phyloP scores from a whole-genome alignment of 2,797 vertebrate genomes.

The Halcyon badia region DNA sequence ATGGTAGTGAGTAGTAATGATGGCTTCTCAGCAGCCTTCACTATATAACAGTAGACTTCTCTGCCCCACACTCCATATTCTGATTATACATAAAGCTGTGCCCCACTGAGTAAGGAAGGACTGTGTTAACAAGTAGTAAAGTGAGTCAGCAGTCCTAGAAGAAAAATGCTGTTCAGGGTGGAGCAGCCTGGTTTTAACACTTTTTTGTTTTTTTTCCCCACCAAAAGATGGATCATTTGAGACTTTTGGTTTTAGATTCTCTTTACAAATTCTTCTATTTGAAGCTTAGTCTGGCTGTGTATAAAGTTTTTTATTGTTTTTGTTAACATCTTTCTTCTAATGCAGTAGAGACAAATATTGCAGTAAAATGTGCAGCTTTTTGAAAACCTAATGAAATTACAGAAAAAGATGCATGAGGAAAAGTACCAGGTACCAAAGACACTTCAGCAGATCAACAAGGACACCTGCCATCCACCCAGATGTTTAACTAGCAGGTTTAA shows the following conservation, averaged over 20 bases:
- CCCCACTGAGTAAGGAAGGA: background rate
- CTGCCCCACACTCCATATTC: background rate
- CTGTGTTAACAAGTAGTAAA: background rate
- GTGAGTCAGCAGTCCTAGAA: background rate
- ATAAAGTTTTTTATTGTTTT: background rate
- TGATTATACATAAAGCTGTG: background rate
- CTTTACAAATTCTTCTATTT: background rate
- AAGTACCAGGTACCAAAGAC: background rate
- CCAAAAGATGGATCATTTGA: background rate
- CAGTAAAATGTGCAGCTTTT: background rate
- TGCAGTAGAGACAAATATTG: background rate
- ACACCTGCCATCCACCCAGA: background rate
- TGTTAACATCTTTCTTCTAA: background rate
- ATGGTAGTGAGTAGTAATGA: background rate
- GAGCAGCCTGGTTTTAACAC: background rate
- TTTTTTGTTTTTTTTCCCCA: background rate
- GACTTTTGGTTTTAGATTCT: background rate
- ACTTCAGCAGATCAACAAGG: background rate
- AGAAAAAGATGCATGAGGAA: background rate
- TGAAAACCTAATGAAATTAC: background rate
- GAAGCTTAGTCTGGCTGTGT: background rate
- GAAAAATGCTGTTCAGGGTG: background rate
- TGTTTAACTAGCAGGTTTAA: background rate
- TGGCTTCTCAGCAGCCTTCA: background rate
- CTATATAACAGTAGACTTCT: background rate